Conservation (phyloP, 1,140 invertebrate species). For the Caenorhabditis elegans region WBcel235 BX284602.5:14665501-14666000, state of each 20-base stretch:
- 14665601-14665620: no score
- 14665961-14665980: conserved; percentile 1
- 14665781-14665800: conserved; percentile 75
- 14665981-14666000: neutral
- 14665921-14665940: conserved; percentile 78
- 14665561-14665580: no score
- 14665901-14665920: conserved; percentile 87
- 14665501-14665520: no score
- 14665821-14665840: conserved; percentile 65
- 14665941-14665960: conserved; percentile 74
- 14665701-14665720: conserved; percentile 77
- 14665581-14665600: no score
- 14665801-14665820: conserved; percentile 58
- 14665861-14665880: conserved; percentile 75
- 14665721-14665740: conserved; percentile 97
- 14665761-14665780: conserved; percentile 80
- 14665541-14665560: no score
- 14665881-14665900: conserved; percentile 87
- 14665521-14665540: no score
- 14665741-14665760: conserved; percentile 84
- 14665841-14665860: conserved; percentile 66
- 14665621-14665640: no score
- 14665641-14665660: conserved; percentile 70
- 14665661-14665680: conserved; percentile 80
- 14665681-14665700: conserved; percentile 72